Base-by-base conservation (phyloP, 2,113 vertebrate genomes). In the Cathartes aura region DNA sequence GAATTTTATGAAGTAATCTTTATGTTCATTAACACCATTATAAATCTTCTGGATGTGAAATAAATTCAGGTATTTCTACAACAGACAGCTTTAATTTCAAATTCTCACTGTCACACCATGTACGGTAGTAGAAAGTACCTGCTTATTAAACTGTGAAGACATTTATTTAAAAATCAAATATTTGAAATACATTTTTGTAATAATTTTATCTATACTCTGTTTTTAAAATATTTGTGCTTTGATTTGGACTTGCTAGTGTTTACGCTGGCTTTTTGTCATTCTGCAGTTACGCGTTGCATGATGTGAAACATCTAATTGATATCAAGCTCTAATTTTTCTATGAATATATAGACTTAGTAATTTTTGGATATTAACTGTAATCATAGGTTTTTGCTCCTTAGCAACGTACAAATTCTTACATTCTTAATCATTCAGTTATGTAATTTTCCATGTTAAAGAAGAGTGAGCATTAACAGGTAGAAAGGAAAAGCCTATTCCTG, bases 231-330 rank as follows among this genome's bases (percentile, higher is more conserved):
- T 30, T 85, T 85, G 15, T 50, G 38, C 22, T 95, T 81, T 84
- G 55, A 27, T 67, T 50, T 89, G 86, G 32, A 67, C n/a, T 76
- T 63, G 32, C 22, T 64, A 22, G 13, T 43, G 16, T 74, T 88
- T 13, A 34, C 47, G 42, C 8, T 67, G 42, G 12, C 43, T 70
- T 70, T 60, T 72, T 70, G 11, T 67, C n/a, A 23, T 76, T 80
- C 84, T 85, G 29, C 47, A 47, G 18, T 74, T 74, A 24, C 0
- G 1, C 3, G 11, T 26, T 72, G 60, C 19, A 47, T 0, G 1
- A 30, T 45, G 29, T 56, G 24, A 87, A 94, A 73, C 19, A 56
- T 83, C 7, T 52, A 71, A 86, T 32, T 83, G 56, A 32, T 93
- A 75, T 20, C 32, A 47, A 85, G 32, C 66, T 92, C 23, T 67